Evolutionary conservation across 2,113 vertebrate genomes (phyloP).

Genomic region (Planiliza haematocheilus): DNA sequence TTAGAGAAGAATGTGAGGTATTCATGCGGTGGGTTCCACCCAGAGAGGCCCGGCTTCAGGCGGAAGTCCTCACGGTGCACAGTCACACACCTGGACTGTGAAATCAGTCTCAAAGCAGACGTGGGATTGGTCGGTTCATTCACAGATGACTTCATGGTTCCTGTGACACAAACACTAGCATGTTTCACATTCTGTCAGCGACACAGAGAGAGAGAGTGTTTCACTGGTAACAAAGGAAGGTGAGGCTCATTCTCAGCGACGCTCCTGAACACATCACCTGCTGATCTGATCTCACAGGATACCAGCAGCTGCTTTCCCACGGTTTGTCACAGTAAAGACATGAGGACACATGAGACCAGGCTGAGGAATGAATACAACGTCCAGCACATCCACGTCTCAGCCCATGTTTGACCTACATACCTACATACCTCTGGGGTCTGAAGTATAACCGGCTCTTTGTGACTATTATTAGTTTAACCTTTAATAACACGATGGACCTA

Average conservation of each 20-base stretch:
- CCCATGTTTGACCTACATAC: too few species aligned
- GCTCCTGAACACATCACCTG: conserved; percentile 28
- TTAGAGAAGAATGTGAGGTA: conserved; percentile 13
- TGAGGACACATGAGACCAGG: too few species aligned
- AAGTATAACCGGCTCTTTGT: too few species aligned
- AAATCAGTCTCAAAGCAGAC: too few species aligned
- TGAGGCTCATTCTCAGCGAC: background rate
- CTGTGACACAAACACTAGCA: background rate
- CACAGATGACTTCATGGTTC: background rate
- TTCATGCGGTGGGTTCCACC: conserved; percentile 16
- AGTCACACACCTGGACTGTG: background rate
- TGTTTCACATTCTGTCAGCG: conserved; percentile 13
- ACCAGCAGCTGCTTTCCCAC: too few species aligned
- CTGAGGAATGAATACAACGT: too few species aligned
- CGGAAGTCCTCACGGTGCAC: conserved; percentile 21
- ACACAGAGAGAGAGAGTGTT: background rate
- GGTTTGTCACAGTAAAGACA: too few species aligned
- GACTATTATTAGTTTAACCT: too few species aligned
- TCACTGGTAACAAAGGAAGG: conserved; percentile 8
- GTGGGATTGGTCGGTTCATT: background rate
- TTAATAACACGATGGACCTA: too few species aligned
- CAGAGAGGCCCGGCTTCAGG: conserved; percentile 10
- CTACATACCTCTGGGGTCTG: too few species aligned
- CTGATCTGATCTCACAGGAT: too few species aligned
- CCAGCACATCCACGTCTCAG: too few species aligned